Percentiles rank a stretch among this genome's conserved stretches.
These are phyloP conservation scores for Betta splendens DNA, from an alignment of 2,797 vertebrate species.

Conservation along the genomic window DNA sequence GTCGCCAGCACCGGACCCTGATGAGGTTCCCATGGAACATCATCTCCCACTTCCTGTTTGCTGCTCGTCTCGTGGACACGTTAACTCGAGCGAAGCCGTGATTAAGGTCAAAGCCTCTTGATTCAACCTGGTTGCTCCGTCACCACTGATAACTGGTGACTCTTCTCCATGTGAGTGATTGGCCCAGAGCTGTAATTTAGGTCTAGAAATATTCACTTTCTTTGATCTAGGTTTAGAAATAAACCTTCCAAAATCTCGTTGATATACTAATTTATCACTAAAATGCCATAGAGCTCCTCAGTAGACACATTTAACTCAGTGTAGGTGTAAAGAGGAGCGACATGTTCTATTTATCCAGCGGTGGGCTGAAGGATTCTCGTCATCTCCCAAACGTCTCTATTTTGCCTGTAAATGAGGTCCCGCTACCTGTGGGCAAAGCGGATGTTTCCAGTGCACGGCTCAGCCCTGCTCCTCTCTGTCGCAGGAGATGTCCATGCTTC, in stretches of 20 bases:
- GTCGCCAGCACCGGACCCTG: constrained; percentile 13
- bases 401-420: too few relatives aligned
- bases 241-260: too few relatives aligned
- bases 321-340: too few relatives aligned
- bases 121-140: background rate
- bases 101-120: background rate
- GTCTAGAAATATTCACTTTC: too few relatives aligned
- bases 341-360: background rate
- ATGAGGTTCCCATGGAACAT: constrained; percentile 47
- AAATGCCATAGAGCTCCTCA: too few relatives aligned
- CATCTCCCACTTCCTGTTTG: too few relatives aligned
- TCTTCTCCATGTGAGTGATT: constrained; percentile 30
- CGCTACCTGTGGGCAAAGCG: background rate
- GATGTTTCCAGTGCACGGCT: background rate
- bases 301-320: too few relatives aligned
- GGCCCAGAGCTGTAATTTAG: too few relatives aligned
- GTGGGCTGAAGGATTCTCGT: background rate
- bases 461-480: background rate
- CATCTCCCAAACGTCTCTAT: background rate
- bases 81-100: background rate
- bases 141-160: too few relatives aligned
- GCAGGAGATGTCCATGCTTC: background rate
- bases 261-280: too few relatives aligned
- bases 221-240: too few relatives aligned
- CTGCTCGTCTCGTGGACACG: background rate